Percentiles rank a stretch among this genome's conserved stretches.
Conservation (phyloP, 2,113 vertebrate species). For the Phylloscopus trochiloides region DNA sequence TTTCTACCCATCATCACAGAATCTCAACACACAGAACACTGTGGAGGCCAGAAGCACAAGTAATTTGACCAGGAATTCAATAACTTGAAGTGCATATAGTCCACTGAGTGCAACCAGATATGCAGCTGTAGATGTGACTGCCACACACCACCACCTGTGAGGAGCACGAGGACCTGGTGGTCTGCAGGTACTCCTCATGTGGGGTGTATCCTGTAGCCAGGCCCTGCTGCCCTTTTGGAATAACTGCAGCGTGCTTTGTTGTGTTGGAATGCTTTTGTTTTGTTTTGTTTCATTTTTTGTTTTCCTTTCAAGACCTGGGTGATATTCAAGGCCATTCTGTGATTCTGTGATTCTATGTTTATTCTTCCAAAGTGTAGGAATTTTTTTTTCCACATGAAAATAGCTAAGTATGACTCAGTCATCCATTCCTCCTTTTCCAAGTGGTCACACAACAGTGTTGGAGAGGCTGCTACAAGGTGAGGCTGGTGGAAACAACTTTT, state of each 20-base stretch:
- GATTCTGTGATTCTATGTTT: background rate
- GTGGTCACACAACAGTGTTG: background rate
- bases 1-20: background rate
- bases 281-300: background rate
- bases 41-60: background rate
- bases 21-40: background rate
- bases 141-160: rapidly evolving
- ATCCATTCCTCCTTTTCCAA: background rate
- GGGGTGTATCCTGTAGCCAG: background rate
- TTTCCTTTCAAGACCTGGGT: background rate
- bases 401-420: background rate
- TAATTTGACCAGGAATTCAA: background rate
- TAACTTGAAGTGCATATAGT: background rate
- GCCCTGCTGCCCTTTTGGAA: background rate
- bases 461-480: background rate
- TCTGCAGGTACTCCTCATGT: rapidly evolving
- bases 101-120: background rate
- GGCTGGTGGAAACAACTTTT: background rate
- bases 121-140: background rate
- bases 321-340: background rate
- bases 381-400: rapidly evolving
- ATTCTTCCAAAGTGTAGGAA: background rate
- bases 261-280: background rate
- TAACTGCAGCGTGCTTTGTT: background rate
- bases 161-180: rapidly evolving